Evolutionary conservation across 2,888 invertebrate genomes (phyloP).

Genomic region (Drosophila prolongata): DNA sequence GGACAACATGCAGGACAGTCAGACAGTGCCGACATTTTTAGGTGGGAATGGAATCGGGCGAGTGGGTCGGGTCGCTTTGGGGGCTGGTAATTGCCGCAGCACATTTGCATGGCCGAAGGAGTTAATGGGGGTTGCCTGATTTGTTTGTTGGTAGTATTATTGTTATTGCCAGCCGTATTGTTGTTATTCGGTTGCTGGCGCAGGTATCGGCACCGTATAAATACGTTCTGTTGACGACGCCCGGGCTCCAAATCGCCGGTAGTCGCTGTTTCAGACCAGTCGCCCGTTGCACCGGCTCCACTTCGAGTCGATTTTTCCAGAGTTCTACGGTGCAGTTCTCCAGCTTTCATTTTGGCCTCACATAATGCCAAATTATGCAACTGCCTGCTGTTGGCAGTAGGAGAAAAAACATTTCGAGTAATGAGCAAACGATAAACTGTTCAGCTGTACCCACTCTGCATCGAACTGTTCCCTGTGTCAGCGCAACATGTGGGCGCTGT

Average conservation of each 20-base stretch:
- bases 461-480: constrained; percentile 14
- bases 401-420: constrained; percentile 10
- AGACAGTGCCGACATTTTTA: constrained; percentile 34
- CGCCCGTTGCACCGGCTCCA: constrained; percentile 41
- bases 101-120: constrained; percentile 79
- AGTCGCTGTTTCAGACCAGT: constrained; percentile 60
- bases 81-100: constrained; percentile 66
- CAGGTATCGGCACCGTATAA: constrained; percentile 71
- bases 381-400: constrained; percentile 16
- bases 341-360: constrained; percentile 20
- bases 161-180: constrained; percentile 35
- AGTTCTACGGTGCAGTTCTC: constrained; percentile 20
- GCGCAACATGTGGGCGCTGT: constrained; percentile 67
- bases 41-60: constrained; percentile 16
- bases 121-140: constrained; percentile 77
- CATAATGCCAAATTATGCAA: constrained; percentile 65
- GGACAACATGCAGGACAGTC: constrained; percentile 44
- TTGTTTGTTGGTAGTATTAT: constrained; percentile 49
- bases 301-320: constrained; percentile 25
- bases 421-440: not conserved
- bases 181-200: constrained; percentile 64
- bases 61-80: constrained; percentile 28
- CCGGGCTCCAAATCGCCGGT: constrained; percentile 80
- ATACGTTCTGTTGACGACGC: constrained; percentile 67
- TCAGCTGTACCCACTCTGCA: constrained; percentile 12